Conservation (phyloP, 92 coral and sea anemone species). For the Porites evermanni region DNA sequence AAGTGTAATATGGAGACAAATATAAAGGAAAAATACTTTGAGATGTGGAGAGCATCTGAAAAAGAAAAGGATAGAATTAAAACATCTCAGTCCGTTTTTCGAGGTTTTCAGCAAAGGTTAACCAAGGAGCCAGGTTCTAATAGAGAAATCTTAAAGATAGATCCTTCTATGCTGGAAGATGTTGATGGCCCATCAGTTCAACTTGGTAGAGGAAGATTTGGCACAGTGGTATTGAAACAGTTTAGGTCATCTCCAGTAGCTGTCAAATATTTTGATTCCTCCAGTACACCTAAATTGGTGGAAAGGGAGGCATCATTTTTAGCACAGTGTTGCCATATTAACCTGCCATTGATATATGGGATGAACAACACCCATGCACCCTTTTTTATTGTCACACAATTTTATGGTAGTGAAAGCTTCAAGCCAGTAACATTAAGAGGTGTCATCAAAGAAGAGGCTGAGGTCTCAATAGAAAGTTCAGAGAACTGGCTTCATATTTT, state of each 20-base stretch:
- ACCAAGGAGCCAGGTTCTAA: too few relatives aligned
- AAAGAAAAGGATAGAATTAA: conserved; percentile 67
- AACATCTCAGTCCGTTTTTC: conserved; percentile 32
- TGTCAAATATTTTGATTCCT: conserved; percentile 66
- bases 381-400: conserved; percentile 65
- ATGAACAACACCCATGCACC: conserved; percentile 56
- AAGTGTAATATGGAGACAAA: conserved; percentile 46
- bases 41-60: conserved; percentile 74
- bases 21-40: conserved; percentile 70
- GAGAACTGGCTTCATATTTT: conserved; percentile 64
- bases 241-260: conserved; percentile 75
- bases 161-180: conserved; percentile 60
- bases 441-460: conserved; percentile 15
- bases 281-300: conserved; percentile 36
- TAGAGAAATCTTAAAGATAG: conserved; percentile 57
- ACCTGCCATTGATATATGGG: conserved; percentile 66
- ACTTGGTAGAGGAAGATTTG: conserved; percentile 78
- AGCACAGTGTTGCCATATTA: conserved; percentile 18
- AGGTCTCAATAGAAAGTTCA: not conserved
- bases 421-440: conserved; percentile 40
- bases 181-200: conserved; percentile 20
- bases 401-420: conserved; percentile 51
- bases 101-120: not conserved
- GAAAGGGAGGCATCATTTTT: conserved; percentile 65
- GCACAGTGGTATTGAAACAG: conserved; percentile 53